Evolutionary conservation across 1,140 invertebrate species (phyloP), one percentile per base, ranked within the genome.

Genomic region (Dufourea novaeangliae): DNA sequence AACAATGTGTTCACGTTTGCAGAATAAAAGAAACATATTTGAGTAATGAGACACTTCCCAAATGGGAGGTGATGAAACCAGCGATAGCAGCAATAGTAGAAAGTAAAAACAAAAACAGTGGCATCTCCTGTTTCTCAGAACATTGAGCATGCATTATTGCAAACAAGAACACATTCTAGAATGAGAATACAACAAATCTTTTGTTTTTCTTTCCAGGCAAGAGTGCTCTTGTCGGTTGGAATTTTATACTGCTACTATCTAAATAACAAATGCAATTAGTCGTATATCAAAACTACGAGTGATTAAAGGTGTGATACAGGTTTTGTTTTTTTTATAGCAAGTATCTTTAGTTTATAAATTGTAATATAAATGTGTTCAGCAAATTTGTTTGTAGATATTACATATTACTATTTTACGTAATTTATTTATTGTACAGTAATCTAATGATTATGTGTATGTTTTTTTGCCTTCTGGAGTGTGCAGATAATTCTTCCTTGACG

Each of bases 361-460:
- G 77, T 86, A 86, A 88, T 88, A 89, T 79, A 88, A 89, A 88
- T 86, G 83, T 85, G 83, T 85, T 87, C 80, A 86, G 85, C 79
- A 83, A 87, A 73, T 82, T 84, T 85, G 78, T 67, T 80, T 74
- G 76, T 77, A 84, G 46, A 80, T 82, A 64, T 81, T 86, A 79
- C 69, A 87, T 82, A 87, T 82, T 86, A 83, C 79, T 87, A 86
- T 89, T 86, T 84, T 79, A 87, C 80, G 85, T 87, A 86, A 88
- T 90, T 90, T 67, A 88, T 89, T 62, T 88, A 89, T 89, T 87
- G 86, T 91, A 90, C 86, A 91, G 80, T 90, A 90, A 84, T 89
- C 90, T 92, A 91, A 86, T 92, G 91, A 92, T 91, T 92, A 92
- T 92, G 91, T 92, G 79, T 90, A 88, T 83, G 85, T 8, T 17